A percentile compares a stretch with the other conserved stretches of the same genome.
phyloP scores from a whole-genome alignment of 2,113 vertebrate genomes.

The Leucopsar rothschildi region DNA sequence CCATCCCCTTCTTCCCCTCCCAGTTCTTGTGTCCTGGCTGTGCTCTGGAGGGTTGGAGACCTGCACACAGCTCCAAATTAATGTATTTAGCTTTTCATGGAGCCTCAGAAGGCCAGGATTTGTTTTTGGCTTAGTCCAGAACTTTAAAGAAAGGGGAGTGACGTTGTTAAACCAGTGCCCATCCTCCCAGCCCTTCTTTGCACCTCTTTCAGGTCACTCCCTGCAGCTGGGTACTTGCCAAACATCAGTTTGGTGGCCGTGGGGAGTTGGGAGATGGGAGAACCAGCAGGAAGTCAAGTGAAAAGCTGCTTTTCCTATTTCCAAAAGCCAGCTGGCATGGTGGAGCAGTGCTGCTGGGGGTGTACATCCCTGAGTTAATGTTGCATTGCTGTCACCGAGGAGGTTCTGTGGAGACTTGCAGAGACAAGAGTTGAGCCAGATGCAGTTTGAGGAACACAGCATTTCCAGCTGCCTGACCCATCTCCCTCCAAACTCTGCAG shows the following conservation, averaged over 20 bases:
- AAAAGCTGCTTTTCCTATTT: not conserved
- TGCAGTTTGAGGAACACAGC: not conserved
- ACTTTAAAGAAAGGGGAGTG: not conserved
- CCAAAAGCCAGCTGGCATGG: not conserved
- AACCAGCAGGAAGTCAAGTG: not conserved
- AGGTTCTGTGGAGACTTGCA: not conserved
- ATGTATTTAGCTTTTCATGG: not conserved
- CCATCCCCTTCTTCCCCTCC: not conserved
- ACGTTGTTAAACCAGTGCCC: accelerated
- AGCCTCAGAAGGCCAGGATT: not conserved
- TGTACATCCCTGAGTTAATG: not conserved
- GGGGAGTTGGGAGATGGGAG: not conserved
- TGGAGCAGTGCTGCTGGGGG: not conserved
- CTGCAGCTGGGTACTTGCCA: not conserved
- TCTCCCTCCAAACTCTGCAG: not conserved
- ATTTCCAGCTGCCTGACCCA: not conserved
- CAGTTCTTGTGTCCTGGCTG: not conserved
- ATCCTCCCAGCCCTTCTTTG: not conserved
- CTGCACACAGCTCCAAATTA: not conserved
- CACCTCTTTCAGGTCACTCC: not conserved
- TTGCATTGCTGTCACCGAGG: not conserved
- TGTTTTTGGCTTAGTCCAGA: not conserved
- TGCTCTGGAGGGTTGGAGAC: not conserved
- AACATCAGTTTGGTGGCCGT: not conserved
- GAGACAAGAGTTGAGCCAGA: not conserved